Percentiles rank a stretch among this genome's conserved stretches.
Evolutionary conservation across 1,140 invertebrate genomes (phyloP).

Genomic region (Macrobrachium nipponense): DNA sequence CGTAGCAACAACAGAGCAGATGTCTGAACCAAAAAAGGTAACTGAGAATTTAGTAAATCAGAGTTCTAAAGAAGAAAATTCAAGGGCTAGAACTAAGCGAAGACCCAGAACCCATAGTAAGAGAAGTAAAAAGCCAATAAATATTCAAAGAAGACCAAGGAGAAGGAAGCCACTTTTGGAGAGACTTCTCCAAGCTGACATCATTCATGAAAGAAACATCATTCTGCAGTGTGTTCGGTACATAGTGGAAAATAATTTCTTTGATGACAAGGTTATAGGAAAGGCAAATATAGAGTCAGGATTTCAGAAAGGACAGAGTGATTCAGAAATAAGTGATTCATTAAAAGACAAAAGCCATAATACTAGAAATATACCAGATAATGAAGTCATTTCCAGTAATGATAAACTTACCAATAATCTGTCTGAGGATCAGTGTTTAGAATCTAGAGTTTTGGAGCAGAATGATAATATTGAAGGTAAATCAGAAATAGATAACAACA

Average conservation of each 20-base stretch:
- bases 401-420: too few relatives aligned
- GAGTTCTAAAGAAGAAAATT: not conserved
- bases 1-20: too few relatives aligned
- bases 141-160: not conserved
- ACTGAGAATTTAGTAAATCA: not conserved
- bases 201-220: slow-evolving; percentile 54
- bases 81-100: not conserved
- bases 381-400: too few relatives aligned
- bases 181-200: slow-evolving; percentile 37
- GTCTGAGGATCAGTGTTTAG: too few relatives aligned
- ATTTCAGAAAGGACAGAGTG: not conserved
- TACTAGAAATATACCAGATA: too few relatives aligned
- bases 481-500: too few relatives aligned
- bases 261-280: slow-evolving; percentile 26
- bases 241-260: slow-evolving; percentile 52
- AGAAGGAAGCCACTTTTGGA: slow-evolving; percentile 33
- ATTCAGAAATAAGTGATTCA: not conserved
- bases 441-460: too few relatives aligned
- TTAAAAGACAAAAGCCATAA: not conserved
- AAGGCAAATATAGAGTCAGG: not conserved
- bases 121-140: not conserved
- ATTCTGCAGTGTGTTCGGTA: slow-evolving; percentile 57
- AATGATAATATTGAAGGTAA: too few relatives aligned
- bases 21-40: not conserved
- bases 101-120: not conserved